Evolutionary conservation across 2,797 vertebrate genomes (phyloP), one percentile per base, ranked within the genome.

Genomic region (Muraenolepis orangiensis): DNA sequence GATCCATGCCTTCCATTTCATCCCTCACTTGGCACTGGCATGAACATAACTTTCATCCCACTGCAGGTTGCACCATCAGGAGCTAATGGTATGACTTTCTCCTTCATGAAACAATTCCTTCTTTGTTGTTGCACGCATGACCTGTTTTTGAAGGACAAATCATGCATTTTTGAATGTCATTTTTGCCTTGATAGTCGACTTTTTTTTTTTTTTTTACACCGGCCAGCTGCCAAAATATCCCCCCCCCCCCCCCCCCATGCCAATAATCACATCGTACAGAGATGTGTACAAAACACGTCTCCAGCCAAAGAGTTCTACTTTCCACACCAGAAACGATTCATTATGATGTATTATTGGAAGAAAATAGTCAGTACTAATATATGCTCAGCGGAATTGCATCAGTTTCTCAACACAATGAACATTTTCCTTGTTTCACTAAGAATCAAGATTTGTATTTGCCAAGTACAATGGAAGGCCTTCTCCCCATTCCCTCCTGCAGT

Each of bases 21-120:
- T 83, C 74, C 71, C 70, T 80, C 51, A 73, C 72, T 78, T 69
- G n/a, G n/a, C 71, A 77, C 81, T 30, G 83, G 80, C 81, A 87
- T 81, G 75, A 66, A 76, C 66, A 38, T 66, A 80, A 80, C 79
- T 72, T 77, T 76, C 74, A 78, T 75, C 76, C 26, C 69, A 36
- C 71, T 70, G 20, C 46, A 38, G 64, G 13, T 72, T 67, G 64
- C 74, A 28, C 40, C 40, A 77, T 75, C 26, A 66, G 71, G 74
- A 74, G 69, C 73, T 86, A 38, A 28, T 80, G 8, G 69, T 83
- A 34, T 71, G 23, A 51, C 20, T 68, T 26, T 64, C n/a, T n/a
- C 57, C 57, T 64, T 64, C 57, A 64, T 64, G 20, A 57, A 57
- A 57, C 51, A 57, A 57, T 57, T n/a, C 51, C 13, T n/a, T 57